Conservation (phyloP, 2,113 vertebrate genomes). For the Scomber scombrus region DNA sequence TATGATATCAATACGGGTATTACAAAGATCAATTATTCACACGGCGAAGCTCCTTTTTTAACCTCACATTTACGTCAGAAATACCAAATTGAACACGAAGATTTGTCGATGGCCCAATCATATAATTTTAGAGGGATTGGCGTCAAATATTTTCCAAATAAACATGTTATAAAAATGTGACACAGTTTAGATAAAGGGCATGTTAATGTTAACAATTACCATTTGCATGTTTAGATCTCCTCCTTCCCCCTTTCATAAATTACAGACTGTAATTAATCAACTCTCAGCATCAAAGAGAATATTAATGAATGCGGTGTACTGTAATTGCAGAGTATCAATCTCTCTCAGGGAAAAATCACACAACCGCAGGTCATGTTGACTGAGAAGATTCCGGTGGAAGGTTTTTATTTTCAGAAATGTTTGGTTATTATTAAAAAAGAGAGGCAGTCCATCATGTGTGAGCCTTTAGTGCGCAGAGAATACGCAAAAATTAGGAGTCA, state of each 20-base stretch:
- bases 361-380: slow-evolving; percentile 32
- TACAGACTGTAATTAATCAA: slow-evolving; percentile 37
- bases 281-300: slow-evolving; percentile 74
- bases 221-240: slow-evolving; percentile 4
- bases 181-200: not conserved
- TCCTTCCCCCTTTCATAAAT: slow-evolving; percentile 22
- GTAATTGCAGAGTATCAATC: slow-evolving; percentile 49
- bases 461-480: not conserved
- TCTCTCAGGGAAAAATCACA: slow-evolving; percentile 49
- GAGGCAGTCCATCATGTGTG: not conserved
- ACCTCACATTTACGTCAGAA: slow-evolving; percentile 17
- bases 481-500: not conserved
- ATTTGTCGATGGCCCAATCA: no score
- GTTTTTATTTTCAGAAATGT: not conserved
- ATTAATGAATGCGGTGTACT: slow-evolving; percentile 66
- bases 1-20: slow-evolving; percentile 84
- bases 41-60: slow-evolving; percentile 38
- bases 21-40: slow-evolving; percentile 83
- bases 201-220: not conserved
- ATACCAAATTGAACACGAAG: not conserved
- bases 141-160: no score
- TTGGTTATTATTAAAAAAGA: not conserved
- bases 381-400: slow-evolving; percentile 9
- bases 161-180: no score
- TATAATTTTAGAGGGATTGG: no score